Conservation (phyloP, 2,888 invertebrate species). For the Lithosia quadra region DNA sequence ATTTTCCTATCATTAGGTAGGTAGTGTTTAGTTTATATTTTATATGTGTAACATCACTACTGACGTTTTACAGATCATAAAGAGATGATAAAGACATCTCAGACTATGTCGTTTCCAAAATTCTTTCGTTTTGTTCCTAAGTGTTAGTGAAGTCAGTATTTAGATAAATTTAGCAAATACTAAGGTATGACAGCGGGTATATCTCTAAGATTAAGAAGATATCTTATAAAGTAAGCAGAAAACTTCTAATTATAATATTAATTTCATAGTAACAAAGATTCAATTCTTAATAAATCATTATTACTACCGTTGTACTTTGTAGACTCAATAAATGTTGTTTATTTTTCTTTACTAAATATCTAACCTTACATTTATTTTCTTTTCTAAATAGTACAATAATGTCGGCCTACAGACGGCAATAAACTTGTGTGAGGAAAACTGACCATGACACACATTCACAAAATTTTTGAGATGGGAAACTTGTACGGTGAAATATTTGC, state of each 20-base stretch:
- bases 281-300: background rate
- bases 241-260: background rate
- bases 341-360: background rate
- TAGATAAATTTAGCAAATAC: background rate
- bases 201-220: background rate
- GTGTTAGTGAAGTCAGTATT: background rate
- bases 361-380: slow-evolving; percentile 54
- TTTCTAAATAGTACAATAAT: slow-evolving; percentile 66
- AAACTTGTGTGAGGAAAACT: slow-evolving; percentile 62
- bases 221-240: background rate
- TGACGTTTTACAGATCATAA: background rate
- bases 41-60: too few relatives aligned
- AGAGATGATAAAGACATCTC: background rate
- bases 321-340: background rate
- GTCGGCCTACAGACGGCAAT: slow-evolving; percentile 68
- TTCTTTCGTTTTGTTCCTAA: background rate
- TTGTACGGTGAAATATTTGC: slow-evolving; percentile 63
- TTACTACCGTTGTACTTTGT: background rate
- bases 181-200: background rate
- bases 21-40: too few relatives aligned
- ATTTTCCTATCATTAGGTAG: too few relatives aligned
- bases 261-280: background rate
- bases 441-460: slow-evolving; percentile 74
- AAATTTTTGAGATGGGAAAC: slow-evolving; percentile 54
- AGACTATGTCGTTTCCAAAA: background rate